A percentile compares a stretch with the other conserved stretches of the same genome.
Conservation (phyloP, 2,113 vertebrate species). For the Elephas maximus region DNA sequence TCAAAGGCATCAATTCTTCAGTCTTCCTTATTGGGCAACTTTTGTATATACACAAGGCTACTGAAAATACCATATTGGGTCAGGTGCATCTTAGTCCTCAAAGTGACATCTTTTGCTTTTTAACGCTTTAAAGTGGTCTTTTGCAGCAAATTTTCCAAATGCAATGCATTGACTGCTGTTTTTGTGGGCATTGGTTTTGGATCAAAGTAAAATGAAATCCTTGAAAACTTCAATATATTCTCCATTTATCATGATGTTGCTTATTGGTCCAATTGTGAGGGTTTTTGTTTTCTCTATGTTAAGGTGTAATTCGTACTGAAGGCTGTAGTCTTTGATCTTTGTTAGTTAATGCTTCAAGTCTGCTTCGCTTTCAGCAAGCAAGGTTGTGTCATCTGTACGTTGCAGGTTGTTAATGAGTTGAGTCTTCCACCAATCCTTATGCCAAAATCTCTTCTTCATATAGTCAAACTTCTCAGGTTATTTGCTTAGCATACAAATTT, state of each 20-base stretch:
- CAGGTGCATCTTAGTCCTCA: neutral
- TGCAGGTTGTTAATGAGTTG: neutral
- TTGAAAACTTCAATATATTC: neutral
- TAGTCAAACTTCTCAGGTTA: neutral
- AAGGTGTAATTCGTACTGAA: neutral
- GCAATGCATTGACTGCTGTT: neutral
- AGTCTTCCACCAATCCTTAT: neutral
- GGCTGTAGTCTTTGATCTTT: neutral
- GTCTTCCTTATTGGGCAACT: neutral
- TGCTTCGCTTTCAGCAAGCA: neutral
- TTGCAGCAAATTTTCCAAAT: neutral
- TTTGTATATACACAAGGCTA: neutral
- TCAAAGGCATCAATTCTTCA: neutral
- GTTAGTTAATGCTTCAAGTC: neutral
- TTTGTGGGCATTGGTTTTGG: neutral
- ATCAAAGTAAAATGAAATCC: neutral
- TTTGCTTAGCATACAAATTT: neutral
- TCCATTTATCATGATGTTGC: neutral
- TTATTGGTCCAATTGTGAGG: neutral
- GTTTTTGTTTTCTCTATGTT: neutral
- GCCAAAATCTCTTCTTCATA: neutral
- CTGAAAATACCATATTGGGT: neutral
- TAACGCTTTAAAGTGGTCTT: neutral
- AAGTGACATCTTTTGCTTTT: neutral
- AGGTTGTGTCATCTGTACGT: neutral